Evolutionary conservation across 2,113 vertebrate genomes (phyloP), one percentile per base, ranked within the genome.

Genomic region (Eulacestoma nigropectus): DNA sequence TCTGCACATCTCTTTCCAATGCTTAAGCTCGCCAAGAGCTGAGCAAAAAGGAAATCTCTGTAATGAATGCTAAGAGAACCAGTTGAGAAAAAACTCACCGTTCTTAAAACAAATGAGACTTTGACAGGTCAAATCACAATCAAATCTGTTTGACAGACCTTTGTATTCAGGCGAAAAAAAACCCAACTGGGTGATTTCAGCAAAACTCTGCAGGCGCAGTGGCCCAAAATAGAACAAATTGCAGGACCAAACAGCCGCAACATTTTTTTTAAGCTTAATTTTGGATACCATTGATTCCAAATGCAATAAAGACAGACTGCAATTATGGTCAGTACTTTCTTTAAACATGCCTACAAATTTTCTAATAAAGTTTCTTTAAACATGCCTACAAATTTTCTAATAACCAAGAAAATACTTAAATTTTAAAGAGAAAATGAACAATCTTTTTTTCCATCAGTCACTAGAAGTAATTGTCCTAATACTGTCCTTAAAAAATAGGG

Each of bases 341-440:
- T 93, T 70, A 62, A 68, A 88, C 27, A 42, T 17, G 55, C 37
- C 73, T 81, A 85, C 69, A 92, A 90, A 65, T 93, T 83, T 90
- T 84, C 72, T 92, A 93, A 85, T 91, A 93, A 81, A n/a, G 84
- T 96, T 95, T 87, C 72, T 87, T 93, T 70, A 62, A 68, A 88
- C 27, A 42, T 17, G 55, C 37, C 73, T 81, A 85, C 69, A 92
- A 90, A 65, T 93, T 83, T 90, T 84, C 72, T 92, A 93, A 85
- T 91, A 93, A 81, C 33, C 20, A 42, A 59, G 77, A 91, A 84
- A 90, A 85, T 30, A 89, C 52, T 91, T 78, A 56, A 22, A n/a
- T 26, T 86, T 64, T 85, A 67, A 85, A 91, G 39, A 93, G 35
- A 74, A 94, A 93, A 91, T 39, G 16, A 80, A 70, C 0, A 1